A percentile compares a stretch with the other conserved stretches of the same genome.
These are phyloP conservation scores for Holotrichia oblita DNA, from an alignment of 1,140 invertebrate genomes.

Conservation along the genomic window DNA sequence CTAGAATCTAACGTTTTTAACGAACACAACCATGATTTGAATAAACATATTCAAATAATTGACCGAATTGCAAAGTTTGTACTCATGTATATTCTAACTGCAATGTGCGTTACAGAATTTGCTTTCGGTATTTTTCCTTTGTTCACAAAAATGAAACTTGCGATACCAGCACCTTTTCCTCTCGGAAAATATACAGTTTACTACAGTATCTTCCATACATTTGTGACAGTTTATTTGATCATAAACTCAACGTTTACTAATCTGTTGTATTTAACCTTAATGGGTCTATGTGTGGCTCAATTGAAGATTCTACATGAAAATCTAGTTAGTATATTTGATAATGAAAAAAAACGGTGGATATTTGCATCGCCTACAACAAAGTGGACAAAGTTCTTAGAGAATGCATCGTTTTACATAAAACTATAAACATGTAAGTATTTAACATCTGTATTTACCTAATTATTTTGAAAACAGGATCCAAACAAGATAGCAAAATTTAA, in stretches of 20 bases:
- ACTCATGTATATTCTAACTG: not conserved
- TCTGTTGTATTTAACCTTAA: not conserved
- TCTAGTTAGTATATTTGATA: not conserved
- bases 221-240: not conserved
- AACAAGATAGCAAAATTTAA: no score
- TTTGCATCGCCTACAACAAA: not conserved
- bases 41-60: not conserved
- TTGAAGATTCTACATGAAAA: constrained; percentile 18
- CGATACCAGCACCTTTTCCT: not conserved
- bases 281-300: constrained; percentile 10
- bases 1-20: constrained; percentile 7
- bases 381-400: not conserved
- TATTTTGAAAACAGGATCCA: not conserved
- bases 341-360: not conserved
- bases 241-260: not conserved
- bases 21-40: not conserved
- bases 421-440: constrained; percentile 3
- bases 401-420: not conserved
- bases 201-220: not conserved
- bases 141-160: not conserved
- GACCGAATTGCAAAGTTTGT: not conserved
- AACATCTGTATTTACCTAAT: not conserved
- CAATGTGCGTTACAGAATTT: not conserved
- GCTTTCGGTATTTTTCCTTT: not conserved
- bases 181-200: not conserved